These are phyloP conservation scores for Lithodes maja DNA, from an alignment of 2,888 invertebrate genomes.

Conservation along the genomic window DNA sequence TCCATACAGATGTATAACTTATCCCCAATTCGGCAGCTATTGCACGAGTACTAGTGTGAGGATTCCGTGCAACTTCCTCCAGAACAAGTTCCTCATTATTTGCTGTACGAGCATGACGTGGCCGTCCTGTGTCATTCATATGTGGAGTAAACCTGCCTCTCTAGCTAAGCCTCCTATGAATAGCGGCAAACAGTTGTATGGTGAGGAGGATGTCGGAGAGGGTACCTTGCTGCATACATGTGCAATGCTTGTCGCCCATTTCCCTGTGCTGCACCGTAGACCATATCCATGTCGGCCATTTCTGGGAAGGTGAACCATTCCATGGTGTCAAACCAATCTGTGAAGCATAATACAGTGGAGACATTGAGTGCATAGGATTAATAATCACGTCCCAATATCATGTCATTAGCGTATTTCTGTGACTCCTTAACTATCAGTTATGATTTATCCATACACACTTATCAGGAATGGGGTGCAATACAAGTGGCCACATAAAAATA, in stretches of 20 bases:
- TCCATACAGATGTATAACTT: slow-evolving; percentile 17
- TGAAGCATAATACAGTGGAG: background rate
- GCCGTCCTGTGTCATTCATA: slow-evolving; percentile 25
- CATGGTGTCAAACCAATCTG: background rate
- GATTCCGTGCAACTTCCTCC: slow-evolving; percentile 10
- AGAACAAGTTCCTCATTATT: slow-evolving; percentile 1
- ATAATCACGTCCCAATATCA: slow-evolving; percentile 21
- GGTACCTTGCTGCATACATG: slow-evolving; percentile 10
- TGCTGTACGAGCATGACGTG: slow-evolving; percentile 18
- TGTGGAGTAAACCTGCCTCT: slow-evolving; percentile 11
- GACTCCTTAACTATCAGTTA: slow-evolving; percentile 12
- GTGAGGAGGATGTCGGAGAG: background rate
- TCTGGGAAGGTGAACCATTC: slow-evolving; percentile 4
- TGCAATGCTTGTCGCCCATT: slow-evolving; percentile 4
- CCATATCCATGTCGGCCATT: background rate
- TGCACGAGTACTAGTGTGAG: slow-evolving; percentile 22
- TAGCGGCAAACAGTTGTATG: background rate
- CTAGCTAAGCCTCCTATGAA: background rate
- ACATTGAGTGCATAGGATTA: background rate
- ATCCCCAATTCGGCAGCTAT: slow-evolving; percentile 1
- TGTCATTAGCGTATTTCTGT: background rate
- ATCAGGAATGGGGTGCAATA: too few species aligned
- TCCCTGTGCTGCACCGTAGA: slow-evolving; percentile 7
- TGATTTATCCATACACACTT: background rate
- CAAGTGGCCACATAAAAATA: too few species aligned